Evolutionary conservation across 1,140 invertebrate species (phyloP), one percentile per base, ranked within the genome.

Genomic region (Drosophila mayri): DNA sequence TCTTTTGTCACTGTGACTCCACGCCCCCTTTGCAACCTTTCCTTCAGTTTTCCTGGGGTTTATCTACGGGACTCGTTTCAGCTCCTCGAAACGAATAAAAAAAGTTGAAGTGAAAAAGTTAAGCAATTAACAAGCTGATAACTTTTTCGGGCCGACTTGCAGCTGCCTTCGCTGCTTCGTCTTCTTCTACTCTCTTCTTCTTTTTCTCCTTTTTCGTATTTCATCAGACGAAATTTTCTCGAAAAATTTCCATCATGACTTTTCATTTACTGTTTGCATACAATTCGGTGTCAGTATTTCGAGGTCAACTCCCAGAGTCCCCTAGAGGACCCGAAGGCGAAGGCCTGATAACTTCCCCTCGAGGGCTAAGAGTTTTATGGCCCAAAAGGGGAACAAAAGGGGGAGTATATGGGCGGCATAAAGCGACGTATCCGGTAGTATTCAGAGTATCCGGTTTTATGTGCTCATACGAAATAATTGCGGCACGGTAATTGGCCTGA

Each of bases 61-160:
- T 84, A 87, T 83, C 84, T 87, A 66, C 59, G 41, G 64, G 50
- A 58, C 43, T 25, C 65, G 75, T 55, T 71, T 57, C 76, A 74
- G 79, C 70, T 76, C 78, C 59, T 86, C 54, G 76, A 44, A 82
- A 54, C 71, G 49, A 61, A 65, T 57, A 66, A 77, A 90, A 81
- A 90, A 90, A 90, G 85, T 90, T 90, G 85, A 90, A 90, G 85
- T 90, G 85, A 90, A 90, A 90, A 90, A 90, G 85, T 90, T 90
- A 90, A 90, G 85, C 85, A 90, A 90, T 90, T 90, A 90, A 90
- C 85, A 90, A 84, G 81, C 81, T 90, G 85, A 90, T 90, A 90
- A 90, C 85, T 90, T 90, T 88, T 68, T 68, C 80, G 85, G 72
- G 73, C 74, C 59, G 76, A 70, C 62, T 81, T 65, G 58, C 52